These are phyloP conservation scores for Alauda arvensis DNA, from an alignment of 2,797 vertebrate species.

Conservation along the genomic window DNA sequence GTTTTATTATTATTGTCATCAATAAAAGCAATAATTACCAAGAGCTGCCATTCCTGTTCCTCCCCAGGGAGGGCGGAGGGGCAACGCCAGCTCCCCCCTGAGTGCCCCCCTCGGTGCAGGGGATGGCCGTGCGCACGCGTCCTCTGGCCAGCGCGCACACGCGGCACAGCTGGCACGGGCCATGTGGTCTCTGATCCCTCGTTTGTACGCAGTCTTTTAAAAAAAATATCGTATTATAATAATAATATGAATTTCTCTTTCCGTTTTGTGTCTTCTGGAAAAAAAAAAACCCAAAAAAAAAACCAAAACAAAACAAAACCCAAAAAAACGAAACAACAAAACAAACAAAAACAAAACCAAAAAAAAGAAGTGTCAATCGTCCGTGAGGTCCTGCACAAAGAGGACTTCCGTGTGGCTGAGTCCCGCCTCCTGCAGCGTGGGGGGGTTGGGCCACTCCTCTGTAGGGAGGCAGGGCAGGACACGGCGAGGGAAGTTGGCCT, in stretches of 20 bases:
- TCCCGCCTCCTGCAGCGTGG: slow-evolving; percentile 94
- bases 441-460: slow-evolving; percentile 91
- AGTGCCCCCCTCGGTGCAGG: slow-evolving; percentile 31
- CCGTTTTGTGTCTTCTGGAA: slow-evolving; percentile 52
- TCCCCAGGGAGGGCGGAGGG: slow-evolving; percentile 36
- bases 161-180: slow-evolving; percentile 74
- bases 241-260: slow-evolving; percentile 76
- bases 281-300: background rate
- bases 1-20: slow-evolving; percentile 59
- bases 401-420: slow-evolving; percentile 97
- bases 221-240: slow-evolving; percentile 81
- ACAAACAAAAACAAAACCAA: background rate
- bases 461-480: slow-evolving; percentile 94
- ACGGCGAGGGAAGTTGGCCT: slow-evolving; percentile 94
- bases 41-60: slow-evolving; percentile 68
- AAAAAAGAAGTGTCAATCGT: slow-evolving; percentile 85
- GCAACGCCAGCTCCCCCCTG: slow-evolving; percentile 22
- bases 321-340: background rate
- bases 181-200: slow-evolving; percentile 86
- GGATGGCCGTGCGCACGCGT: slow-evolving; percentile 22
- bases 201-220: slow-evolving; percentile 85
- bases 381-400: slow-evolving; percentile 98
- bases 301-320: too few relatives aligned
- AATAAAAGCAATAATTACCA: slow-evolving; percentile 68
- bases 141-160: slow-evolving; percentile 23